phyloP scores from a whole-genome alignment of 2,888 invertebrate genomes.

The Latrodectus elegans region DNA sequence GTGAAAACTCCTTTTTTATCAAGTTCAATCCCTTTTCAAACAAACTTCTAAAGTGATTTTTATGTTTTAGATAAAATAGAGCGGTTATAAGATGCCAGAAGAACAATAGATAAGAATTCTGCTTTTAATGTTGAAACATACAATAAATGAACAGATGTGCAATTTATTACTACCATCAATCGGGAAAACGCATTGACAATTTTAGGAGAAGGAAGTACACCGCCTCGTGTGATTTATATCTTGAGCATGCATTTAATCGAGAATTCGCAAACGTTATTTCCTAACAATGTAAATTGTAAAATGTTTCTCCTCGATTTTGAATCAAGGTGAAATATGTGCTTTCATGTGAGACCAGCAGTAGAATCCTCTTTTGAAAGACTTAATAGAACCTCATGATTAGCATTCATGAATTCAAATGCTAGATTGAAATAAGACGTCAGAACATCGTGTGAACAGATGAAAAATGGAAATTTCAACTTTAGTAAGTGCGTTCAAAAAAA shows the following conservation, averaged over 20 bases:
- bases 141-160: conserved; percentile 35
- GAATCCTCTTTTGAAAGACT: no score
- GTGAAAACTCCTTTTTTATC: no score
- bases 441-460: no score
- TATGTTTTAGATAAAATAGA: conserved; percentile 34
- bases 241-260: conserved; percentile 34
- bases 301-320: neutral
- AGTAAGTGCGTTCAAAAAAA: no score
- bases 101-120: conserved; percentile 31
- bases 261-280: conserved; percentile 12
- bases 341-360: neutral
- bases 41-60: conserved; percentile 30
- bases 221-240: conserved; percentile 7
- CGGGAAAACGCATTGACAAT: conserved; percentile 28
- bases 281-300: conserved; percentile 1
- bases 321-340: conserved; percentile 2
- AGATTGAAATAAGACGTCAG: no score
- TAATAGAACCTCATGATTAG: no score
- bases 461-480: no score
- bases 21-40: neutral
- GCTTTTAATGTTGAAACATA: conserved; percentile 9
- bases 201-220: conserved; percentile 7
- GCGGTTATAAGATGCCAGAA: conserved; percentile 22
- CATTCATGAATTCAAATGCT: no score
- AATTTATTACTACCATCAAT: conserved; percentile 47